Percentiles rank a stretch among this genome's conserved stretches.
Evolutionary conservation across 1,140 invertebrate genomes (phyloP).

Genomic region (Dysdera silvatica): DNA sequence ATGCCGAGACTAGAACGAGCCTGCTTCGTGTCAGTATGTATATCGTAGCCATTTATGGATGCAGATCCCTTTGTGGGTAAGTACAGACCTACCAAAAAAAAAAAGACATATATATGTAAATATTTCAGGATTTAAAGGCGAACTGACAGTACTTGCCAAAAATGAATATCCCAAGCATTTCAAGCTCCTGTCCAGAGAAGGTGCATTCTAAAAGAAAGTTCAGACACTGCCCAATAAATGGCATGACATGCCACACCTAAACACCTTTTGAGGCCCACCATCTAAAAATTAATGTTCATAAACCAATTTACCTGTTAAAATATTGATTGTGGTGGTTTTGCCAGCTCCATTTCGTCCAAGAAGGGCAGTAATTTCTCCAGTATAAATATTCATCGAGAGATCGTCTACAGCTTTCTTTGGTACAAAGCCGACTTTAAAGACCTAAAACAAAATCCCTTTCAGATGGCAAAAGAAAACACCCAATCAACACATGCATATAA

Average conservation of each 20-base stretch:
- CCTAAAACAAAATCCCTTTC: not conserved
- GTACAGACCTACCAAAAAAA: conserved; percentile 53
- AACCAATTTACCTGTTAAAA: conserved; percentile 38
- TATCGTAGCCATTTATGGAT: conserved; percentile 58
- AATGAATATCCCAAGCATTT: too few relatives aligned
- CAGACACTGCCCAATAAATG: too few relatives aligned
- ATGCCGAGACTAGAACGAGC: conserved; percentile 68
- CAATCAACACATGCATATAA: too few relatives aligned
- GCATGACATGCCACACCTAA: too few relatives aligned
- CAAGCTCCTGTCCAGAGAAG: too few relatives aligned
- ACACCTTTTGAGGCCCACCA: too few relatives aligned
- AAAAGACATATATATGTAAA: not conserved
- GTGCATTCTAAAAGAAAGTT: too few relatives aligned
- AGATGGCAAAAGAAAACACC: too few relatives aligned
- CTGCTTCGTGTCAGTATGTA: conserved; percentile 46
- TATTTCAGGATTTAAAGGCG: too few relatives aligned
- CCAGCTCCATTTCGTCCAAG: conserved; percentile 56
- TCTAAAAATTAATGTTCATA: too few relatives aligned
- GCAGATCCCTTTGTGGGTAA: conserved; percentile 60
- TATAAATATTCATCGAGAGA: conserved; percentile 59
- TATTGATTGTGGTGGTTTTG: conserved; percentile 54
- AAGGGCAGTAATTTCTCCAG: conserved; percentile 51
- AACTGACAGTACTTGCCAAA: too few relatives aligned
- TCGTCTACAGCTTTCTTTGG: conserved; percentile 49
- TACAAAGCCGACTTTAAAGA: conserved; percentile 11